Conservation (phyloP, 2,113 vertebrate genomes). For the Rhinoderma darwinii region DNA sequence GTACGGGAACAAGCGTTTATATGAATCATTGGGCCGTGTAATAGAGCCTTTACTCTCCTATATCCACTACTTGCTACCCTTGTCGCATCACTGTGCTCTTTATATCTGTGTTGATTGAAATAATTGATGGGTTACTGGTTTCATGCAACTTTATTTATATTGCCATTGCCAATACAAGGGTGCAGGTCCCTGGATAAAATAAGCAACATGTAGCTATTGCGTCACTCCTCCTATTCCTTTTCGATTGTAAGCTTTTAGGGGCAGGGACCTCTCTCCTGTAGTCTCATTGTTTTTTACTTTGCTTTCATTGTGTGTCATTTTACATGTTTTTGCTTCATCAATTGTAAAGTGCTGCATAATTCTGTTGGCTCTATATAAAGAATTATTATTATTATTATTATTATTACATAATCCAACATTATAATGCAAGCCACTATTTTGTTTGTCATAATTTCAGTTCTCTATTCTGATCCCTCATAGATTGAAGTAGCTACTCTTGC, state of each 20-base stretch:
- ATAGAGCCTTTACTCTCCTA: too few relatives aligned
- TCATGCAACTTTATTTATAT: background rate
- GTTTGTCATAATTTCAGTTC: background rate
- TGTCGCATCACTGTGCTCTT: too few relatives aligned
- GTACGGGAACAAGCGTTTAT: too few relatives aligned
- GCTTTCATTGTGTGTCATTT: background rate
- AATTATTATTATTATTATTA: background rate
- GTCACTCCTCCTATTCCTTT: background rate
- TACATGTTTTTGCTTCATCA: background rate
- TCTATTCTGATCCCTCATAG: constrained; percentile 61
- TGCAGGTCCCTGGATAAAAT: too few relatives aligned
- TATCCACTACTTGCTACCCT: too few relatives aligned
- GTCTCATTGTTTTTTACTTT: background rate
- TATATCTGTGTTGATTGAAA: too few relatives aligned
- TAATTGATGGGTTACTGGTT: background rate
- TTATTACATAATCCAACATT: too few relatives aligned
- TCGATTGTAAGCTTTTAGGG: background rate
- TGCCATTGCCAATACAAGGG: background rate
- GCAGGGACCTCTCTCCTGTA: background rate
- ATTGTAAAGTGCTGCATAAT: too few relatives aligned
- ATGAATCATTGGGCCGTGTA: too few relatives aligned
- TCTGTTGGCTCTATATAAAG: too few relatives aligned
- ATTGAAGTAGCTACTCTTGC: constrained; percentile 70
- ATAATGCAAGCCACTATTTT: too few relatives aligned
- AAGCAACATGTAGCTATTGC: background rate